A percentile compares a stretch with the other conserved stretches of the same genome.
These are phyloP conservation scores for Parnassius smintheus DNA, from an alignment of 2,888 invertebrate genomes.

Conservation along the genomic window DNA sequence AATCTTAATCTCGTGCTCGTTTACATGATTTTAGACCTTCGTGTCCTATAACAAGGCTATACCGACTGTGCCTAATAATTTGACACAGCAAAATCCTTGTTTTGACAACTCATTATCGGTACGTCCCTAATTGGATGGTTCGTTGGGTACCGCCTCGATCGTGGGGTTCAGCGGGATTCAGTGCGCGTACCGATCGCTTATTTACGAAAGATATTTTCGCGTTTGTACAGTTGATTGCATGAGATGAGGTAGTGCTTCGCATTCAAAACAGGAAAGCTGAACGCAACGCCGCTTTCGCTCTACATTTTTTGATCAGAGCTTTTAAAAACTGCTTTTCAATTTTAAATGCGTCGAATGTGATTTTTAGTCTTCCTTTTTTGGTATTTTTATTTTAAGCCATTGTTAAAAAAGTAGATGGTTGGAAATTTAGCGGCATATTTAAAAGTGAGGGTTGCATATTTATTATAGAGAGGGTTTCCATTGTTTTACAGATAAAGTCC, in stretches of 20 bases:
- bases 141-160: conserved; percentile 48
- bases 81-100: conserved; percentile 57
- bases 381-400: too few relatives aligned
- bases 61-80: conserved; percentile 31
- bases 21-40: conserved; percentile 44
- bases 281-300: background rate
- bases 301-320: conserved; percentile 1
- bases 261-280: conserved; percentile 43
- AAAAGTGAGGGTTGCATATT: too few relatives aligned
- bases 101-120: conserved; percentile 78
- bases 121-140: conserved; percentile 69
- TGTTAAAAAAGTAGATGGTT: too few relatives aligned
- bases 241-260: conserved; percentile 50
- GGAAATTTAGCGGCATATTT: too few relatives aligned
- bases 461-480: too few relatives aligned
- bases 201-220: conserved; percentile 69
- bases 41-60: conserved; percentile 37
- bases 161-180: conserved; percentile 50
- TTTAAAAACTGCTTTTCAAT: conserved; percentile 5
- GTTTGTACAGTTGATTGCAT: conserved; percentile 69
- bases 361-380: too few relatives aligned
- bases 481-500: too few relatives aligned
- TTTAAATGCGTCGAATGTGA: conserved; percentile 1
- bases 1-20: conserved; percentile 34
- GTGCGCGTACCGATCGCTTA: conserved; percentile 54